These are phyloP conservation scores for Crocodylus rhombifer DNA, from an alignment of 2,797 vertebrate genomes.

Conservation along the genomic window DNA sequence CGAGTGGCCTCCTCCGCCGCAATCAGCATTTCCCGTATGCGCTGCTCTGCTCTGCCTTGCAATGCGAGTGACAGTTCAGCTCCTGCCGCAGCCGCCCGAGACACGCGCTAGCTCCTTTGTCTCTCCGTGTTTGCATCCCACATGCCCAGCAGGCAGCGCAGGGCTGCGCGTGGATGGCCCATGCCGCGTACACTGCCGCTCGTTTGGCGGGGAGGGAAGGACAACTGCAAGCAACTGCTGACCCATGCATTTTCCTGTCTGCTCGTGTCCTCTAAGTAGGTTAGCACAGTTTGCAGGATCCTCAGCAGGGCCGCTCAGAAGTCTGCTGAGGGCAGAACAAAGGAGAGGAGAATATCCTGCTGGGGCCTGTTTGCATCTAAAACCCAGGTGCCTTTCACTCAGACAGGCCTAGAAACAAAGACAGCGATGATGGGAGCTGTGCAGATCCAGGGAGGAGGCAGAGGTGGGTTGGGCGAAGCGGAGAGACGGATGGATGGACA, in stretches of 20 bases:
- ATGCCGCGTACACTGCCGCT: not conserved
- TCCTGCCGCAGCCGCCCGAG: accelerated
- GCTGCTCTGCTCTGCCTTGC: accelerated
- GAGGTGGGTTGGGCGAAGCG: not conserved
- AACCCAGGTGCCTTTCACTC: not conserved
- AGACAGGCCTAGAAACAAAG: not conserved
- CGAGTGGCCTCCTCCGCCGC: not conserved
- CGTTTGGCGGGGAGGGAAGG: not conserved
- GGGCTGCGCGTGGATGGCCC: not conserved
- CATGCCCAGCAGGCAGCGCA: accelerated
- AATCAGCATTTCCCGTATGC: not conserved
- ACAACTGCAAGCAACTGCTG: not conserved
- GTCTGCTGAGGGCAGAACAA: not conserved
- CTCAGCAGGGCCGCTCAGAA: not conserved
- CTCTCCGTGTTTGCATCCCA: accelerated
- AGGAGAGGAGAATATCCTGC: accelerated
- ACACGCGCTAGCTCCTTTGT: not conserved
- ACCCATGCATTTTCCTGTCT: not conserved
- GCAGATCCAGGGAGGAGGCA: not conserved
- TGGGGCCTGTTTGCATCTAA: not conserved
- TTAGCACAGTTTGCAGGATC: not conserved
- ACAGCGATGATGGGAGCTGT: not conserved
- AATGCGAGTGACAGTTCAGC: not conserved
- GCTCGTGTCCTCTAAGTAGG: not conserved
- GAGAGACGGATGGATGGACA: too few relatives aligned